phyloP scores from a whole-genome alignment of 1,140 invertebrate genomes.

The Lordiphosa mommai region DNA sequence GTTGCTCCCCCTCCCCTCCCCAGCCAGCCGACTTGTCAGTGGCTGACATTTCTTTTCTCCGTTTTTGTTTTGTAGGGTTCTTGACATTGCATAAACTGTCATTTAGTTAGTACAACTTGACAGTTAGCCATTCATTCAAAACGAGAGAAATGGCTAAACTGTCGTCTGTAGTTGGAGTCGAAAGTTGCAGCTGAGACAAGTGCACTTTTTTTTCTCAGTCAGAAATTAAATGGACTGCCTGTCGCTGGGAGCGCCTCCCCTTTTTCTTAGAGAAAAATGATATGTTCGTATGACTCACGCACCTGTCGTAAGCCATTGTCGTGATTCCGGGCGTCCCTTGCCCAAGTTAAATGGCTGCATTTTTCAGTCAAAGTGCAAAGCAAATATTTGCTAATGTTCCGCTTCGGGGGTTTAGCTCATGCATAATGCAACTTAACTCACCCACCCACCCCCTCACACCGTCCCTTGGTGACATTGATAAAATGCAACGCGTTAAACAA shows the following conservation, averaged over 20 bases:
- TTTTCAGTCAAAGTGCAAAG: slow-evolving; percentile 47
- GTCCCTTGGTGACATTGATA: slow-evolving; percentile 40
- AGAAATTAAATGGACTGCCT: slow-evolving; percentile 43
- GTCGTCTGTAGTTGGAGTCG: slow-evolving; percentile 13
- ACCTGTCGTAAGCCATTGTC: slow-evolving; percentile 24
- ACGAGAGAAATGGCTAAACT: slow-evolving; percentile 11
- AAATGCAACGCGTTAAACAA: slow-evolving; percentile 53
- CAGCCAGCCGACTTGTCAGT: slow-evolving; percentile 37
- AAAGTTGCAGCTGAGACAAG: slow-evolving; percentile 19
- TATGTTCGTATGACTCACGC: slow-evolving; percentile 45
- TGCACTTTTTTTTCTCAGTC: slow-evolving; percentile 2
- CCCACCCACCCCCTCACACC: not conserved
- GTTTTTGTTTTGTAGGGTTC: slow-evolving; percentile 12
- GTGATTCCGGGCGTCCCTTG: slow-evolving; percentile 12
- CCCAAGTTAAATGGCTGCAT: slow-evolving; percentile 47
- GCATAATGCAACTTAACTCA: slow-evolving; percentile 24
- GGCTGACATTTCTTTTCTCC: slow-evolving; percentile 19
- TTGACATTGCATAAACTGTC: slow-evolving; percentile 59
- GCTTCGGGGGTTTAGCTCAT: slow-evolving; percentile 7
- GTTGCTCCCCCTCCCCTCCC: not conserved
- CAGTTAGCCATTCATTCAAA: slow-evolving; percentile 52
- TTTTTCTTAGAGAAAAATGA: slow-evolving; percentile 22
- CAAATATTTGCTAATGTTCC: slow-evolving; percentile 59
- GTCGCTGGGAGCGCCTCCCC: not conserved
- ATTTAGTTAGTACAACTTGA: slow-evolving; percentile 59